Conservation (phyloP, 2,113 vertebrate species). For the Ciconia boyciana region DNA sequence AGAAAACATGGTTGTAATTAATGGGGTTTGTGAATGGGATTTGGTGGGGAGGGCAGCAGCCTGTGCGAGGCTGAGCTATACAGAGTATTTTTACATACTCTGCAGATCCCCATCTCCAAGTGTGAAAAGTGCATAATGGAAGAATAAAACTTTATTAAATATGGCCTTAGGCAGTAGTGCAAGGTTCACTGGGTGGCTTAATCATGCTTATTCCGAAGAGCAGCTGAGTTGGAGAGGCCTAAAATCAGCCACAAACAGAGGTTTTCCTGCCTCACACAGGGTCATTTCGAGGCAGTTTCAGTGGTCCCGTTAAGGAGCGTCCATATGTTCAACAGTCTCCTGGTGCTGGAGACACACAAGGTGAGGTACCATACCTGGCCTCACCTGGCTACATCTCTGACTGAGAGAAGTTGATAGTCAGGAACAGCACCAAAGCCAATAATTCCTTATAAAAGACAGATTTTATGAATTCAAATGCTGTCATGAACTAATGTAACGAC, state of each 20-base stretch:
- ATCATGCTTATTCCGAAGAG: neutral
- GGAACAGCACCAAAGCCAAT: neutral
- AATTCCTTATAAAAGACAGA: neutral
- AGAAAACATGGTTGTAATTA: neutral
- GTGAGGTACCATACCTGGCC: neutral
- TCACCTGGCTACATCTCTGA: neutral
- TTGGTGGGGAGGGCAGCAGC: neutral
- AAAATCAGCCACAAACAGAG: neutral
- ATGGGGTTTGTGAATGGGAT: neutral
- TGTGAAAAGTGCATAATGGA: neutral
- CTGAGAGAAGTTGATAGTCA: neutral
- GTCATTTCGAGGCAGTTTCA: too few relatives aligned
- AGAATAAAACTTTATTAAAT: neutral
- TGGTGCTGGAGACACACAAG: neutral
- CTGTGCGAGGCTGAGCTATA: neutral
- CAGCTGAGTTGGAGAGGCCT: neutral
- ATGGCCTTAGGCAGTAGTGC: neutral
- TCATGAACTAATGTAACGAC: neutral
- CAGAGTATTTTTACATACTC: neutral
- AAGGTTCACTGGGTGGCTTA: neutral
- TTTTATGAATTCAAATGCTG: neutral
- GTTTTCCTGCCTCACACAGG: neutral
- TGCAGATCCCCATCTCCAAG: neutral
- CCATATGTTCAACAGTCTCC: neutral
- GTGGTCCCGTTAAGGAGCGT: fast-evolving